phyloP scores from a whole-genome alignment of 2,888 invertebrate species.

The Esperia sulphurella region DNA sequence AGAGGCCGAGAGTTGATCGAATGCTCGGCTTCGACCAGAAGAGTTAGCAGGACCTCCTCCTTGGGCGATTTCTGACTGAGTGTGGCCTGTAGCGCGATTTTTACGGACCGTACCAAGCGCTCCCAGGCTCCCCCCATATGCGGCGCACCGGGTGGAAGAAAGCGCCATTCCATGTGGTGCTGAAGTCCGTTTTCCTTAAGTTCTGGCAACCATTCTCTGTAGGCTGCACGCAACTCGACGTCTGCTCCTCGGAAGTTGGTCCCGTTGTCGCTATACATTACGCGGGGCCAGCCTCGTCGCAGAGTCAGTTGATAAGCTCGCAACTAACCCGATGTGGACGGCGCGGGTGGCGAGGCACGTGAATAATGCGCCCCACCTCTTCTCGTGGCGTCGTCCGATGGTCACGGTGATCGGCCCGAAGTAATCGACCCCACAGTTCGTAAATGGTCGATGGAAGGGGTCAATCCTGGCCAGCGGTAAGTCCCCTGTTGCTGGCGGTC shows the following conservation, averaged over 20 bases:
- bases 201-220: not conserved
- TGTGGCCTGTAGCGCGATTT: not conserved
- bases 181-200: not conserved
- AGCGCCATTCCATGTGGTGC: not conserved
- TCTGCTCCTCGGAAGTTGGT: constrained; percentile 2
- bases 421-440: too few relatives aligned
- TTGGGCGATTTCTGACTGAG: not conserved
- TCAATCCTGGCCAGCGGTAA: too few relatives aligned
- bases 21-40: not conserved
- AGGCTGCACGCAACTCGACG: not conserved
- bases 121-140: not conserved
- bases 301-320: too few relatives aligned
- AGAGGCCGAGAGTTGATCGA: not conserved
- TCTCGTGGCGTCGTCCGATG: too few relatives aligned
- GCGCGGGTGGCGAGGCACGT: too few relatives aligned
- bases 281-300: not conserved
- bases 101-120: not conserved
- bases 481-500: too few relatives aligned
- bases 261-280: constrained; percentile 1
- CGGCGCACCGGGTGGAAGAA: not conserved
- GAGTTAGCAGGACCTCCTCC: not conserved
- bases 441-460: too few relatives aligned
- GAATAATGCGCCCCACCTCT: too few relatives aligned
- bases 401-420: too few relatives aligned
- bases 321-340: too few relatives aligned